Evolutionary conservation across 2,888 invertebrate species (phyloP), one percentile per base, ranked within the genome.

Genomic region (Caenorhabditis parvicauda): DNA sequence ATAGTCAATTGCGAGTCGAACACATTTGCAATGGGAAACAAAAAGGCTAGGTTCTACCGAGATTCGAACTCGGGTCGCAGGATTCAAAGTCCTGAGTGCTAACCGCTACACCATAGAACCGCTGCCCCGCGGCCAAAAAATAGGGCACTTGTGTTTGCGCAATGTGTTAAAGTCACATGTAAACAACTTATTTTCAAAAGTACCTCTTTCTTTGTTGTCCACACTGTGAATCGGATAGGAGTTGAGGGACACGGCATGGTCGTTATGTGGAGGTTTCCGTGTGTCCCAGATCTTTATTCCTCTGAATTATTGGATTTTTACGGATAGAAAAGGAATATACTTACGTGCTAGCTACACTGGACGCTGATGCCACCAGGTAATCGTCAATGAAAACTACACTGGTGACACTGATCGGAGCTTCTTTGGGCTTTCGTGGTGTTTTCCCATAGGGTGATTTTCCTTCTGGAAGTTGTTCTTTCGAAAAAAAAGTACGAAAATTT

Each of bases 81-180:
- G 69, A 70, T 73, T 72, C 69, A 72, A 60, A 73, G 72, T 73
- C 72, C 72, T 66, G 69, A 67, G 72, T 72, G 72, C 69, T 70
- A 73, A 67, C 69, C 72, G 61, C 64, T 67, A 67, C 63, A 67
- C 66, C 67, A 67, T n/a, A n/a, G 35, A 32, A 32, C 35, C 35
- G 35, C 35, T 32, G 35, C n/a, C n/a, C n/a, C n/a, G n/a, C n/a
- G n/a, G n/a, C n/a, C n/a, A n/a, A n/a, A n/a, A n/a, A n/a, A n/a
- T n/a, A n/a, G n/a, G n/a, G n/a, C n/a, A n/a, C n/a, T n/a, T n/a
- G n/a, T n/a, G n/a, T n/a, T n/a, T n/a, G n/a, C n/a, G n/a, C n/a
- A n/a, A n/a, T n/a, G n/a, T n/a, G n/a, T n/a, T n/a, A n/a, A n/a
- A n/a, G n/a, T n/a, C n/a, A n/a, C n/a, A n/a, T n/a, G n/a, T n/a